Base-by-base conservation (phyloP, 2,113 vertebrate genomes). In the Cairina moschata region DNA sequence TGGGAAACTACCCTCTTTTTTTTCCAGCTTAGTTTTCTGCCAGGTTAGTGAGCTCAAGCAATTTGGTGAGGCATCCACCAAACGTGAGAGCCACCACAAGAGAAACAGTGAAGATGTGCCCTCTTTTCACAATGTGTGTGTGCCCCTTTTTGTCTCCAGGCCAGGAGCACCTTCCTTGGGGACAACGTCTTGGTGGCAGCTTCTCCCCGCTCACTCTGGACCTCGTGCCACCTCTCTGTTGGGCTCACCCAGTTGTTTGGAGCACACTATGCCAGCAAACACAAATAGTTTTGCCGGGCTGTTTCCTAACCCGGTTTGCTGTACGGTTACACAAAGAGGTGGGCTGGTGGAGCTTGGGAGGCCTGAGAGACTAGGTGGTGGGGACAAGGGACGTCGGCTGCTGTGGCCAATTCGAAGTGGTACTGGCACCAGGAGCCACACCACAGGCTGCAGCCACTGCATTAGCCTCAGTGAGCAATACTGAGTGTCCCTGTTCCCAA, bases 181-280 rank as follows among this genome's bases (percentile, higher is more conserved):
- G 23, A 20, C 23, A 9, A 50, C 63, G 60, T 81, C 32, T 44
- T 1, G 1, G 21, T 36, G 46, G 65, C 36, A 75, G 32, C 54
- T 91, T 81, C 55, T 54, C 26, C 31, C 31, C 0, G 0, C n/a
- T 54, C 2, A 0, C 29, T 44, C 23, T 60, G 32, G 38, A 36
- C 22, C 22, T 18, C 0, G 0, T 73, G 59, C 55, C 84, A 69
- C 59, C 44, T 55, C 38, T 60, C 32, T 56, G 34, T 16, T 34
- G 81, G 81, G 55, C 63, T 91, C 69, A 34, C 78, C 60, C 40
- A 84, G 65, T 40, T 77, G 34, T 72, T 75, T 55, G 68, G 75
- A 46, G 36, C 74, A 80, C 77, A 54, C 31, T 68, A 54, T 2
- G 0, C 58, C 0, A 0, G 29, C 46, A 63, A 92, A 54, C 22